These are phyloP conservation scores for Mylabris phalerata DNA, from an alignment of 1,140 invertebrate genomes.

Conservation along the genomic window DNA sequence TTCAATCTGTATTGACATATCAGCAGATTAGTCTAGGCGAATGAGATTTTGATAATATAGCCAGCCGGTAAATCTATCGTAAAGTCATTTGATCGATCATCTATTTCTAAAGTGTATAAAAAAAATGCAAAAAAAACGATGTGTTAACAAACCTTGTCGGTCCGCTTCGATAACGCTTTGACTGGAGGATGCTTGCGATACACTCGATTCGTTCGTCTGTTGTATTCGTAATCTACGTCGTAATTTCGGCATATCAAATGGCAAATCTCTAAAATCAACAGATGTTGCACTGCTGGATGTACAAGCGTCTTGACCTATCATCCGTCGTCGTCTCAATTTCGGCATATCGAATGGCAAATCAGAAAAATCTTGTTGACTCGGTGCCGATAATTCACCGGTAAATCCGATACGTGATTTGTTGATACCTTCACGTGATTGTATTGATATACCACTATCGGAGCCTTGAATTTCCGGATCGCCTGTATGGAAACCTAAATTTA, in stretches of 20 bases:
- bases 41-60: conserved; percentile 11
- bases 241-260: conserved; percentile 85
- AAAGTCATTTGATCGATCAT: conserved; percentile 11
- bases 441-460: conserved; percentile 78
- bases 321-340: conserved; percentile 68
- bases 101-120: too few species aligned
- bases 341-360: conserved; percentile 86
- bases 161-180: conserved; percentile 67
- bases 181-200: conserved; percentile 71
- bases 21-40: conserved; percentile 5
- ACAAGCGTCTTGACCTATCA: conserved; percentile 52
- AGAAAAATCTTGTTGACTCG: conserved; percentile 51
- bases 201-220: conserved; percentile 53
- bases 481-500: conserved; percentile 59
- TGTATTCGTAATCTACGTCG: conserved; percentile 56
- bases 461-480: conserved; percentile 70
- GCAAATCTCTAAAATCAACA: conserved; percentile 69
- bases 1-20: conserved; percentile 11
- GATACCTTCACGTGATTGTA: conserved; percentile 69
- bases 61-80: not conserved
- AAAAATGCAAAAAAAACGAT: not conserved
- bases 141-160: conserved; percentile 39
- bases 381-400: conserved; percentile 27
- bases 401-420: conserved; percentile 53
- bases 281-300: conserved; percentile 65